phyloP scores from a whole-genome alignment of 92 coral and sea anemone genomes.

The Plumapathes pennacea region DNA sequence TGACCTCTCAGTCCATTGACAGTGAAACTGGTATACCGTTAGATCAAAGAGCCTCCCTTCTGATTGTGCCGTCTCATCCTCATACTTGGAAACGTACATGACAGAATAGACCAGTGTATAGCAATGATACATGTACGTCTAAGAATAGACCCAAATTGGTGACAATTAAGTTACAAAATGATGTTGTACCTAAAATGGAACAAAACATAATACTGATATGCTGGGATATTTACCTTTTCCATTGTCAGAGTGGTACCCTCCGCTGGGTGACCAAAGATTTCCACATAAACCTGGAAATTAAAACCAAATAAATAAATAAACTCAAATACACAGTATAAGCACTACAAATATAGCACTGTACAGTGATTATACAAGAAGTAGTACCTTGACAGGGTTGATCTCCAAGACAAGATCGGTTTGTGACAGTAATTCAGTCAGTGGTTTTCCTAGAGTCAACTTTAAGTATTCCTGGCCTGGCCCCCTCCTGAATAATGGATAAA shows the following conservation, averaged over 20 bases:
- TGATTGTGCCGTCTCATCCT: no score
- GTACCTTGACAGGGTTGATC: constrained; percentile 94
- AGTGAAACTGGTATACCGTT: no score
- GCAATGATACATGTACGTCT: no score
- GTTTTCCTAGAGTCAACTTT: constrained; percentile 79
- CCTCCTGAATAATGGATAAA: constrained; percentile 81
- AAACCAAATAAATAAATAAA: neutral
- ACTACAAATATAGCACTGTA: neutral
- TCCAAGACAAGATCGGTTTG: constrained; percentile 69
- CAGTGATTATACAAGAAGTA: no score
- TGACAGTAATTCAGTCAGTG: constrained; percentile 63
- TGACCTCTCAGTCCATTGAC: no score
- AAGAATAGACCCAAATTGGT: no score
- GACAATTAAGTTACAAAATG: no score
- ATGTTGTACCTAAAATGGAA: no score
- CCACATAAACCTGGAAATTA: constrained; percentile 69
- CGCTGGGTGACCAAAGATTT: constrained; percentile 51
- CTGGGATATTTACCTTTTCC: constrained; percentile 73
- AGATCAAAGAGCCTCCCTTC: no score
- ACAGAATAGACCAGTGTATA: no score
- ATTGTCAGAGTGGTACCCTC: constrained; percentile 45
- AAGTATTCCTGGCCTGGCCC: constrained; percentile 98
- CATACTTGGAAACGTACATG: no score
- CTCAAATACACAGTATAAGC: neutral
- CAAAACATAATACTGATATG: no score